Conservation (phyloP, 2,888 invertebrate species). For the Litoditis marina region DNA sequence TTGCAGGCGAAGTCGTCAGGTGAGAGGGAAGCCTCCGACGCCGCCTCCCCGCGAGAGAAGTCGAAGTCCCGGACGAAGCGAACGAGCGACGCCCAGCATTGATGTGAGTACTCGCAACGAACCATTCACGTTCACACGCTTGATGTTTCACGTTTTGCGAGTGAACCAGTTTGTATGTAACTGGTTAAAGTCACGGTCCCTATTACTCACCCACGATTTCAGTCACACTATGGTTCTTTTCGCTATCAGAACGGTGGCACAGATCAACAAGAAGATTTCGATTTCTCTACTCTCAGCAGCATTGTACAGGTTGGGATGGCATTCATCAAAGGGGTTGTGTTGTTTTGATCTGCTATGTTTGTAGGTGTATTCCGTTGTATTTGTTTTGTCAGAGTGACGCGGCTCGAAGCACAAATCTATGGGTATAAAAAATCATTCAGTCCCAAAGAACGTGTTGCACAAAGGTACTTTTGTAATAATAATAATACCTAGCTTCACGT, state of each 20-base stretch:
- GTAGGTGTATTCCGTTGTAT: too few species aligned
- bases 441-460: too few species aligned
- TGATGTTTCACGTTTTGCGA: too few species aligned
- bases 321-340: too few species aligned
- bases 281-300: slow-evolving; percentile 30
- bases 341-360: too few species aligned
- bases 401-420: too few species aligned
- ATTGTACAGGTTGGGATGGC: slow-evolving; percentile 30
- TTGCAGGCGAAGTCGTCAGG: slow-evolving; percentile 31
- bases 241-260: slow-evolving; percentile 1
- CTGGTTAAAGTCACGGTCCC: neutral
- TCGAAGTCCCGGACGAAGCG: slow-evolving; percentile 28
- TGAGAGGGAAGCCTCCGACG: slow-evolving; percentile 58
- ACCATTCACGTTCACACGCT: too few species aligned
- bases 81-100: slow-evolving; percentile 20
- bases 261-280: slow-evolving; percentile 16
- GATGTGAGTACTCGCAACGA: slow-evolving; percentile 12
- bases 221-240: neutral
- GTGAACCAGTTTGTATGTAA: too few species aligned
- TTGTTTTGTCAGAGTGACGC: too few species aligned
- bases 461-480: too few species aligned
- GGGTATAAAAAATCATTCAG: too few species aligned
- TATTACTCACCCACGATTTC: neutral
- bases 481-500: too few species aligned
- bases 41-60: slow-evolving; percentile 54